Evolutionary conservation across 2,797 vertebrate species (phyloP).

Genomic region (Parauchenoglanis punctatus): DNA sequence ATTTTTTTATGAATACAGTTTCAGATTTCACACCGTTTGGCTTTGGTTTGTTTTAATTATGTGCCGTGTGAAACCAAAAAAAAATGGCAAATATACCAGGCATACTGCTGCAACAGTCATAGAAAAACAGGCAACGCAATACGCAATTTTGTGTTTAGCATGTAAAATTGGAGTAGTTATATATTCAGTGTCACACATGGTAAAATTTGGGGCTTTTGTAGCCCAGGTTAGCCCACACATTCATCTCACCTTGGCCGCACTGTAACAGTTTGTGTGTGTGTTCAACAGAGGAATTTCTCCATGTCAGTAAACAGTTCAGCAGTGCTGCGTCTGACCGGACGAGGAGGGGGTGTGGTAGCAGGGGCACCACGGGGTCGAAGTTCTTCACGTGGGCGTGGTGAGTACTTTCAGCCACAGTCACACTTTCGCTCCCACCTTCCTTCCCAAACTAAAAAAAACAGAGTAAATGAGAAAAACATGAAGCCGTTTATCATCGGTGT

Average conservation of each 20-base stretch:
- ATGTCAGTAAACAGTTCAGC: slow-evolving; percentile 99
- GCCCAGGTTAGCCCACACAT: background rate
- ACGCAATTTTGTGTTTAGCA: background rate
- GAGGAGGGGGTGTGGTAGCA: slow-evolving; percentile 88
- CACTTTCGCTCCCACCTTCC: background rate
- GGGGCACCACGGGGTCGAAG: slow-evolving; percentile 96
- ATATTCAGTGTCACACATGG: background rate
- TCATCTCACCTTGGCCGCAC: background rate
- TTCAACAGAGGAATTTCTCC: slow-evolving; percentile 97
- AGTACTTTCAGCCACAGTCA: slow-evolving; percentile 59
- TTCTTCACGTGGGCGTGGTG: slow-evolving; percentile 98
- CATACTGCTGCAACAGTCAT: background rate
- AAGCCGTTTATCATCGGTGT: background rate
- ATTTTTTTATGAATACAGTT: no score
- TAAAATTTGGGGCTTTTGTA: background rate
- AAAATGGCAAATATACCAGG: background rate
- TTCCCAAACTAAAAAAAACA: background rate
- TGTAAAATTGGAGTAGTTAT: background rate
- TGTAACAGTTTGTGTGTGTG: background rate
- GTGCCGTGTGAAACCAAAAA: background rate
- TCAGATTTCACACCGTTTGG: background rate
- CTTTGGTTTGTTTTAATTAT: background rate
- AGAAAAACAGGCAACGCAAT: background rate
- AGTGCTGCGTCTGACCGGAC: slow-evolving; percentile 92
- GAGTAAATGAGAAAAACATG: background rate